These are phyloP conservation scores for Drosophila biarmipes DNA, from an alignment of 1,140 invertebrate species.

Conservation along the genomic window DNA sequence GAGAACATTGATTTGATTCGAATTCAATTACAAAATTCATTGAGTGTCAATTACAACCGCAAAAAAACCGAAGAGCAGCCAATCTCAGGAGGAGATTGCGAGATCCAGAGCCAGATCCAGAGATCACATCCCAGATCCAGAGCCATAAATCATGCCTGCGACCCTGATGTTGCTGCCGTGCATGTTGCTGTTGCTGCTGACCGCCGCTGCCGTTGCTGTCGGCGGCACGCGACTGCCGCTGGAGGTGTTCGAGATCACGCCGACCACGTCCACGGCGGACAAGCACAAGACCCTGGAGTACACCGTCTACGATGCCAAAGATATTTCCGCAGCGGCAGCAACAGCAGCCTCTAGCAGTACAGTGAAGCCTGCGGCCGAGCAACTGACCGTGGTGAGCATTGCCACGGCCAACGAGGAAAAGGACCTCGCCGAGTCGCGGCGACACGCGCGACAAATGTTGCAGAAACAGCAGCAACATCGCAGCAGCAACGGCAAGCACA, in stretches of 20 bases:
- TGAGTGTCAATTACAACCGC: conserved; percentile 55
- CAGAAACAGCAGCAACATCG: conserved; percentile 52
- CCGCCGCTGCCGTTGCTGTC: conserved; percentile 31
- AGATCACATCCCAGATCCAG: conserved; percentile 4
- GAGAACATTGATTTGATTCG: conserved; percentile 41
- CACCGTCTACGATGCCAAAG: conserved; percentile 74
- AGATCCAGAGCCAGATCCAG: neutral
- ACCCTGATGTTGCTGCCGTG: conserved; percentile 48
- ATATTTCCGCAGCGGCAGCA: conserved; percentile 38
- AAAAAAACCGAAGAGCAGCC: conserved; percentile 9
- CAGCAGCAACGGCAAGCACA: conserved; percentile 59
- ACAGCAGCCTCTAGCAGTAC: conserved; percentile 21
- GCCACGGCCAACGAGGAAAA: conserved; percentile 29
- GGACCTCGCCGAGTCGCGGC: conserved; percentile 39
- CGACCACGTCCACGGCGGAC: conserved; percentile 43
- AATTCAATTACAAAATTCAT: conserved; percentile 39
- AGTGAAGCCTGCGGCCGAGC: conserved; percentile 29
- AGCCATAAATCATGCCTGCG: conserved; percentile 46
- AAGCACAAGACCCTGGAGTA: conserved; percentile 80
- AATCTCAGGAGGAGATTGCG: conserved; percentile 7
- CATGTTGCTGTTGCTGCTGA: conserved; percentile 52
- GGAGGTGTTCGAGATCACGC: conserved; percentile 80
- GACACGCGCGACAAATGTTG: conserved; percentile 72
- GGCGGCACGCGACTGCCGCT: conserved; percentile 76
- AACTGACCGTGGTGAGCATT: conserved; percentile 67